These are phyloP conservation scores for Anoncus sp. DNA, from an alignment of 2,888 invertebrate genomes.

Conservation along the genomic window DNA sequence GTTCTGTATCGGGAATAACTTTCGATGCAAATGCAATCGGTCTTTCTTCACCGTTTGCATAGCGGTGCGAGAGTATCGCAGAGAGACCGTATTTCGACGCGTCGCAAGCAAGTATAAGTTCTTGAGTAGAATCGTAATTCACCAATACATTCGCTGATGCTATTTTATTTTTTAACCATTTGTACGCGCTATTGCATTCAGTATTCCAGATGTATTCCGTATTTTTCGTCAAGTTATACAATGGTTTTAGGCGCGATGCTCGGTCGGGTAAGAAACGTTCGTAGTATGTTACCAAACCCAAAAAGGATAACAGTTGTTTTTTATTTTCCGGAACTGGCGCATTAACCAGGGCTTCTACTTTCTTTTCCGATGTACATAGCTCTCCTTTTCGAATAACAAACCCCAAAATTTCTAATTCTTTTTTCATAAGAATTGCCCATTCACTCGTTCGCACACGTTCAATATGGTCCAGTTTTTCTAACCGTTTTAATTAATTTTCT, in stretches of 20 bases:
- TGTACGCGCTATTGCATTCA: neutral
- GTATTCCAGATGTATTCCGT: conserved; percentile 67
- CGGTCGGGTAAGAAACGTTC: neutral
- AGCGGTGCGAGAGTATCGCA: neutral
- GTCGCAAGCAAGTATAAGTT: neutral
- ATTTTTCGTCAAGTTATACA: conserved; percentile 15
- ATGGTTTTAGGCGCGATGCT: neutral
- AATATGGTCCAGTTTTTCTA: neutral
- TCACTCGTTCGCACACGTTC: conserved; percentile 5
- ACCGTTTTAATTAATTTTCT: neutral
- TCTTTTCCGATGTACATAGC: neutral
- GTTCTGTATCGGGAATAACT: neutral
- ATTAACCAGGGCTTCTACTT: neutral
- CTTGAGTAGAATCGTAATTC: neutral
- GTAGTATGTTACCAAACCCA: conserved; percentile 2
- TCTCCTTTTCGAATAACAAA: conserved; percentile 46
- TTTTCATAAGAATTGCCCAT: conserved; percentile 54
- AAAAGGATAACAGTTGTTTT: conserved; percentile 3
- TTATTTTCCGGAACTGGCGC: neutral
- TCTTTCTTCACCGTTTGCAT: neutral
- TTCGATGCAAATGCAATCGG: neutral
- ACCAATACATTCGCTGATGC: neutral
- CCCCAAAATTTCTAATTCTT: conserved; percentile 69
- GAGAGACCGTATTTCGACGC: neutral
- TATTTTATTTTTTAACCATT: neutral